Base-by-base conservation (phyloP, 2,888 invertebrate genomes). In the Andricus curvator region DNA sequence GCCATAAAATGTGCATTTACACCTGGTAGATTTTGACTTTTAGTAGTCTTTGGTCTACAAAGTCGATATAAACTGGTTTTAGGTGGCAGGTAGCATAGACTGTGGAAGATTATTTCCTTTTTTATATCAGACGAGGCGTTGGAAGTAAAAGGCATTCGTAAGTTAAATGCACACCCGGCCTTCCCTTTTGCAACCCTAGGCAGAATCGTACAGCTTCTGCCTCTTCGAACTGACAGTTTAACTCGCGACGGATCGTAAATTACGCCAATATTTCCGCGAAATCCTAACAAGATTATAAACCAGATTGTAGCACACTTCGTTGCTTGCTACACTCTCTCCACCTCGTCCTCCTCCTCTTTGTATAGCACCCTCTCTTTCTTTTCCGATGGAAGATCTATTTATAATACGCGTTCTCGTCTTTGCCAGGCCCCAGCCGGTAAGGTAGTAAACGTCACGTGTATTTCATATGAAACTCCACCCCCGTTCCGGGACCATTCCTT, bases 401-500 rank as follows among this genome's bases (percentile, higher is more conserved):
- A 92, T 92, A 91, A 90, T 91, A 85, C 82, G 82, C 83, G 89
- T 90, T 89, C 87, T 89, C 89, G 88, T 89, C 89, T 91, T 88
- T 88, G 88, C 89, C 86, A 90, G 87, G 86, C 88, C 86, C 89
- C 88, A 89, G 90, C 91, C 91, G 91, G 90, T 90, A 89, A 88
- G 89, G 92, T 90, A 90, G 91, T 91, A 92, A 92, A 92, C 88
- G 92, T 92, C 92, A 91, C 90, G 91, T 92, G 92, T 92, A 92
- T 92, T 92, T 92, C 91, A 92, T 91, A 91, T 86, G 90, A 89
- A 89, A 92, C 92, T 92, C 91, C 92, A 92, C 91, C 91, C 91
- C 88, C 89, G 87, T 89, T 85, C 84, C 66, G 33, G 44, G 86
- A 84, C 85, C 81, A 64, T 87, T 86, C 85, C 84, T 84, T 86